Evolutionary conservation across 2,113 vertebrate species (phyloP).

Genomic region (Istiophorus platypterus): DNA sequence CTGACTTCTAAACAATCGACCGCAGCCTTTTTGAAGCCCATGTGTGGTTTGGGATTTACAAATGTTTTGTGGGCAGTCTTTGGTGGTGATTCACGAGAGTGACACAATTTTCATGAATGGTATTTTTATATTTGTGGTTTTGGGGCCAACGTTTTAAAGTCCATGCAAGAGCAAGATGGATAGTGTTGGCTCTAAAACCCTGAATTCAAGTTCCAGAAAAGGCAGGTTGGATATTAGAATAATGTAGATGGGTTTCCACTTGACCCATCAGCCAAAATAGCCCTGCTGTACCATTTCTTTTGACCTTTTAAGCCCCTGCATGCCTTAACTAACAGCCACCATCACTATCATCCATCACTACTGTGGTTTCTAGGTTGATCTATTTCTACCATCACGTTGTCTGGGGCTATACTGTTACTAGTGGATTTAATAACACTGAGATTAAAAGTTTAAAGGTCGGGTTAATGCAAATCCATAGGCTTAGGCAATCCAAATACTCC

Average conservation of each 20-base stretch:
- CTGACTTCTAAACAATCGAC: constrained; percentile 36
- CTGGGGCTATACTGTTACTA: constrained; percentile 56
- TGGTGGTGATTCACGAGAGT: constrained; percentile 12
- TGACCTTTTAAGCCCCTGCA: constrained; percentile 28
- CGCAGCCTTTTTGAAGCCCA: constrained; percentile 13
- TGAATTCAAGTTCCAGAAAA: constrained; percentile 3
- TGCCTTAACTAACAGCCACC: constrained; percentile 2
- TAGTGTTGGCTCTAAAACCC: neutral
- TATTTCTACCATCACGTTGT: constrained; percentile 37
- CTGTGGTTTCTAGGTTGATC: constrained; percentile 45
- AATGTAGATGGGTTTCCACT: neutral
- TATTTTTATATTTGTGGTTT: constrained; percentile 20
- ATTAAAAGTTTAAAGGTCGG: constrained; percentile 74
- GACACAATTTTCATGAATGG: neutral
- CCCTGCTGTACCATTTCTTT: neutral
- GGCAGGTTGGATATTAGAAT: neutral
- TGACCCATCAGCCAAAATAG: neutral
- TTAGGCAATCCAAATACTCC: constrained; percentile 54
- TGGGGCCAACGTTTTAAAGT: neutral
- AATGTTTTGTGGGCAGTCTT: neutral
- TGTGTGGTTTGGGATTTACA: neutral
- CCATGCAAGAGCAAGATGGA: neutral
- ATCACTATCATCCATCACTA: constrained; percentile 15
- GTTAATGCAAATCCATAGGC: constrained; percentile 70
- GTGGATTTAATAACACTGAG: constrained; percentile 70